phyloP scores from a whole-genome alignment of 2,797 vertebrate species.

The Chaetophractus vellerosus region DNA sequence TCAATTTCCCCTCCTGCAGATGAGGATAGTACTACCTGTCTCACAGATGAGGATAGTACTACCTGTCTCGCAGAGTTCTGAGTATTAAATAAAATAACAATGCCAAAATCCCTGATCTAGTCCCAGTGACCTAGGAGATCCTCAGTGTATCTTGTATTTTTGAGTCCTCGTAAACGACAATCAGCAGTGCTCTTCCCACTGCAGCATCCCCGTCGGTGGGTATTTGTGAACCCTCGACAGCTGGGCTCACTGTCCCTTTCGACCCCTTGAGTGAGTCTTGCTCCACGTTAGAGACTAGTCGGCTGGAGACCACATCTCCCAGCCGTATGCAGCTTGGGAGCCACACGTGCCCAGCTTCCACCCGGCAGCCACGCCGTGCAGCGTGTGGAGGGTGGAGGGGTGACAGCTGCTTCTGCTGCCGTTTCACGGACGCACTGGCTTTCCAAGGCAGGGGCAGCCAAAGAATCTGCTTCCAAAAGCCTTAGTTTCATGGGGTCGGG shows the following conservation, averaged over 20 bases:
- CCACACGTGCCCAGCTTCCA: background rate
- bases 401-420: background rate
- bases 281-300: background rate
- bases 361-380: background rate
- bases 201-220: background rate
- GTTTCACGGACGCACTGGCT: background rate
- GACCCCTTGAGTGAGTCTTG: background rate
- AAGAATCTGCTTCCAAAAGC: too few relatives aligned
- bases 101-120: background rate
- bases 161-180: background rate
- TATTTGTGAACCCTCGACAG: background rate
- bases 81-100: background rate
- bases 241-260: background rate
- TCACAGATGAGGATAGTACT: background rate
- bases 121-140: background rate
- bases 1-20: background rate
- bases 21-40: background rate
- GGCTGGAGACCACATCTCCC: background rate
- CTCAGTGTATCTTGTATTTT: background rate
- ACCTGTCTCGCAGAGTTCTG: background rate
- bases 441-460: background rate
- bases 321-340: background rate
- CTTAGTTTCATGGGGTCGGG: background rate
- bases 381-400: background rate
- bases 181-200: too few relatives aligned